Conservation (phyloP, 2,888 invertebrate species). For the Dysmachus trigonus region DNA sequence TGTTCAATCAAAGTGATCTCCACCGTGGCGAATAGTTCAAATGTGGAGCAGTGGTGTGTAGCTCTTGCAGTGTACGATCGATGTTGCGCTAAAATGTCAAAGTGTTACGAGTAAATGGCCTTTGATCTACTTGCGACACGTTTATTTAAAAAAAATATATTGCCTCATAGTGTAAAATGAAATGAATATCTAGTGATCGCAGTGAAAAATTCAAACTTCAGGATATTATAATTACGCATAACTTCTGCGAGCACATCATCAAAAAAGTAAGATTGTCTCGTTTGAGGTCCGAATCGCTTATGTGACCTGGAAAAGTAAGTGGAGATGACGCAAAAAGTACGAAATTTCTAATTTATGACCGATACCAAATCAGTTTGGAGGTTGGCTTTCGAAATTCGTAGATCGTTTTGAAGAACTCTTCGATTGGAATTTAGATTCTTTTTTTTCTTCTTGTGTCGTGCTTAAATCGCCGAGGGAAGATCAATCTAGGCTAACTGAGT, state of each 20-base stretch:
- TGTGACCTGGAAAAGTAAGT: constrained; percentile 37
- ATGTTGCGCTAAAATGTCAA: constrained; percentile 8
- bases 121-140: constrained; percentile 20
- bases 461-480: constrained; percentile 5
- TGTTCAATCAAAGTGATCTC: not conserved
- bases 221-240: not conserved
- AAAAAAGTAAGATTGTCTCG: not conserved
- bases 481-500: constrained; percentile 33
- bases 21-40: not conserved
- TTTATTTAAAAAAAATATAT: constrained; percentile 4
- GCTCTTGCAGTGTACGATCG: not conserved
- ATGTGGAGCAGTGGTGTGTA: not conserved
- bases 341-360: constrained; percentile 11
- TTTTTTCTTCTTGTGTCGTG: not conserved
- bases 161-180: not conserved
- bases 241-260: not conserved
- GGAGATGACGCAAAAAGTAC: not conserved
- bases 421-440: constrained; percentile 10
- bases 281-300: not conserved
- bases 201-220: not conserved
- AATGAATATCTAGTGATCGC: not conserved
- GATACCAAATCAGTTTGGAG: not conserved
- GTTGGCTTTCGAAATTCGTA: not conserved
- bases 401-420: not conserved
- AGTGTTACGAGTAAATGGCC: constrained; percentile 27